Evolutionary conservation across 2,113 vertebrate species (phyloP), one percentile per base, ranked within the genome.

Genomic region (Carollia perspicillata): DNA sequence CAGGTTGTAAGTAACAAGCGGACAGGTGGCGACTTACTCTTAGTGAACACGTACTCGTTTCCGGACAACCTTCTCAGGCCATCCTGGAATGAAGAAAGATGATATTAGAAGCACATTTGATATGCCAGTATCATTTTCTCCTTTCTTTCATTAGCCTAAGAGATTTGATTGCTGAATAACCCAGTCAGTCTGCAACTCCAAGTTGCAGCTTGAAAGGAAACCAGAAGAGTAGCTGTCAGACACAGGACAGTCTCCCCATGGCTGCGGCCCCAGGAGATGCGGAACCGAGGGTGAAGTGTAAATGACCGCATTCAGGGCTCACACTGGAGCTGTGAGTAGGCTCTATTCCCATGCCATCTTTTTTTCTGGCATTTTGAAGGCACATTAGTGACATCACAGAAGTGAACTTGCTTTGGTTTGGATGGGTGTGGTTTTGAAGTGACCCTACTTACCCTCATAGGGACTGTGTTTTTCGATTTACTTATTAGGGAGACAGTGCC

Each of bases 31-130:
- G 92, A 98, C 99, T 98, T 99, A 99, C 99, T 99, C 98, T 99
- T 99, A 78, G 99, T 99, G 98, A 99, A 99, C 90, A 99, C 98
- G 60, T 99, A 99, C 96, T 99, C 99, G 23, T 99, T 99, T 98
- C 99, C 99, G 83, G 99, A 99, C 78, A 99, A 96, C 98, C 99
- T 99, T 97, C 99, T 98, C 96, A 99, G 98, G 37, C 99, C 99
- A 91, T 99, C 99, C 99, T 99, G 97, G 85, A 98, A 98, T 16
- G 97, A 92, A 97, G 23, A 96, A 94, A 78, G 93, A 84, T n/a
- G 33, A 42, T 0, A 0, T 95, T 84, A 90, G 74, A 86, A 91
- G 83, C 66, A 12, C 1, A 9, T 40, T 49, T 69, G 30, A 1
- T 0, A 35, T 3, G 22, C 55, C 0, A 1, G 17, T 17, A 30